Conservation (phyloP, 2,113 vertebrate species). For the cat (Felis catus) region F.catus_Fca126_mat1.0 CM031420.1:24227001-24227500, state of each 20-base stretch:
- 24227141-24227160: background rate
- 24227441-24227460: background rate
- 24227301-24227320: background rate
- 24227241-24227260: background rate
- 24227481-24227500: background rate
- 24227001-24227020: background rate
- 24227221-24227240: background rate
- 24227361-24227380: background rate
- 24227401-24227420: background rate
- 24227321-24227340: background rate
- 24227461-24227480: background rate
- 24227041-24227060: background rate
- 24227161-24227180: background rate
- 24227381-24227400: background rate
- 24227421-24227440: background rate
- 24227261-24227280: background rate
- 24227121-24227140: background rate
- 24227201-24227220: background rate
- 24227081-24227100: background rate
- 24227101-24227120: background rate
- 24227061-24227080: background rate
- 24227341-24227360: background rate
- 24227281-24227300: background rate
- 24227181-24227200: background rate
- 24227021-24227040: background rate